These are phyloP conservation scores for Speoplatyrhinus poulsoni DNA, from an alignment of 2,113 vertebrate species.

Conservation along the genomic window DNA sequence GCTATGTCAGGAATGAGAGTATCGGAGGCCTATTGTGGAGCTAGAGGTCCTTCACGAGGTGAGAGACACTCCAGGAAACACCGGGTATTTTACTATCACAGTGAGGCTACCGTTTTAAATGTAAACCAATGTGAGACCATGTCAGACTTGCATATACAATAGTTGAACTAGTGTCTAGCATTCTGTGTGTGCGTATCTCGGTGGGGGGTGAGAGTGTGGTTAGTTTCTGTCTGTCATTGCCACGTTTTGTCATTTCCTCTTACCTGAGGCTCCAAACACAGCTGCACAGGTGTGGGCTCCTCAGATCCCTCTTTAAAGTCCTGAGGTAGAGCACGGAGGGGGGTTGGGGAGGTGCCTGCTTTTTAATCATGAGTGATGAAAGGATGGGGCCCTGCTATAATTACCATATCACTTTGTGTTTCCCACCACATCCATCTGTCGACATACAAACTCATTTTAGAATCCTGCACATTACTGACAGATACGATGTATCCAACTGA, in stretches of 20 bases:
- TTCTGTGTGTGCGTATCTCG: slow-evolving; percentile 8
- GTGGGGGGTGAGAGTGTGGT: slow-evolving; percentile 21
- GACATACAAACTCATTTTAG: slow-evolving; percentile 30
- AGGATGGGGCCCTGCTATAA: slow-evolving; percentile 54
- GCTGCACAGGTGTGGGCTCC: slow-evolving; percentile 71
- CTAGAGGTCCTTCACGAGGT: slow-evolving; percentile 76
- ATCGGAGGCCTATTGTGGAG: slow-evolving; percentile 77
- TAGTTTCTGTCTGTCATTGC: slow-evolving; percentile 58
- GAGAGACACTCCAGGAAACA: slow-evolving; percentile 39
- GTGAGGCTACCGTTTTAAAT: too few relatives aligned
- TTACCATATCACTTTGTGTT: slow-evolving; percentile 42
- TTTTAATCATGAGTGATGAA: slow-evolving; percentile 72
- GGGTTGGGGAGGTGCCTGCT: slow-evolving; percentile 39
- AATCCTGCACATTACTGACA: slow-evolving; percentile 15
- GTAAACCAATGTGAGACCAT: background rate
- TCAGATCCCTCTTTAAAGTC: slow-evolving; percentile 33
- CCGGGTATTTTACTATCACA: background rate
- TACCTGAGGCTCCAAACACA: slow-evolving; percentile 57
- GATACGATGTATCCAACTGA: slow-evolving; percentile 1
- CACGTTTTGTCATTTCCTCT: slow-evolving; percentile 72
- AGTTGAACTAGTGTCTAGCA: background rate
- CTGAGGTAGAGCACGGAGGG: slow-evolving; percentile 18
- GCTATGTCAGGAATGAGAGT: slow-evolving; percentile 88
- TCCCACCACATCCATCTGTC: slow-evolving; percentile 22
- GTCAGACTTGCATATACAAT: background rate